Conservation (phyloP, 2,888 invertebrate genomes). For the Tetragonula carbonaria region DNA sequence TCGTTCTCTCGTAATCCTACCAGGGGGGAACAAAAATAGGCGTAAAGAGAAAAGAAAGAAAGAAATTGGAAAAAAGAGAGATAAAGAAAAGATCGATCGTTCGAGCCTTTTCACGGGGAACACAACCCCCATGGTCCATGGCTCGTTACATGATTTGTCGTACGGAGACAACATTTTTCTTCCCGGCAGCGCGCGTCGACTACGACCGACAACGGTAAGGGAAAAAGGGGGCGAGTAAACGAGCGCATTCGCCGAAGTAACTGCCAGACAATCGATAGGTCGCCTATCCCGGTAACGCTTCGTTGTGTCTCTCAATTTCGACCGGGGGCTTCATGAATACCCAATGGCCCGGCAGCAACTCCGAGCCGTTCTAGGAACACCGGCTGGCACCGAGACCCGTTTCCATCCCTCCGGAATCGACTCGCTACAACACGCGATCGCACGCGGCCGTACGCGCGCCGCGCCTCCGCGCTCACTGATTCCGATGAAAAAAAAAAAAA, state of each 20-base stretch:
- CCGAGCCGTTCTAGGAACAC: conserved; percentile 78
- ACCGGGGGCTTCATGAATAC: conserved; percentile 77
- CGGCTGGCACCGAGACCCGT: conserved; percentile 79
- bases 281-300: conserved; percentile 74
- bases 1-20: conserved; percentile 5
- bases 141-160: conserved; percentile 19
- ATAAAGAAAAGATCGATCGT: neutral
- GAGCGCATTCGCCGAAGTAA: conserved; percentile 77
- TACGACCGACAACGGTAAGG: conserved; percentile 38
- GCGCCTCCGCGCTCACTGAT: conserved; percentile 47
- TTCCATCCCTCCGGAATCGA: conserved; percentile 73
- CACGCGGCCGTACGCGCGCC: conserved; percentile 38
- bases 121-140: neutral
- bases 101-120: conserved; percentile 10
- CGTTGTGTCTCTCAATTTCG: conserved; percentile 82
- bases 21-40: neutral
- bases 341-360: conserved; percentile 76
- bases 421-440: conserved; percentile 72
- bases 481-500: conserved; percentile 69
- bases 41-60: neutral
- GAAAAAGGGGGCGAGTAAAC: conserved; percentile 69
- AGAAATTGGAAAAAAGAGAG: neutral
- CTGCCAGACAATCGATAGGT: conserved; percentile 81
- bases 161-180: conserved; percentile 56
- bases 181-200: conserved; percentile 28